These are phyloP conservation scores for Hemiprocne comata DNA, from an alignment of 2,113 vertebrate species.

Conservation along the genomic window DNA sequence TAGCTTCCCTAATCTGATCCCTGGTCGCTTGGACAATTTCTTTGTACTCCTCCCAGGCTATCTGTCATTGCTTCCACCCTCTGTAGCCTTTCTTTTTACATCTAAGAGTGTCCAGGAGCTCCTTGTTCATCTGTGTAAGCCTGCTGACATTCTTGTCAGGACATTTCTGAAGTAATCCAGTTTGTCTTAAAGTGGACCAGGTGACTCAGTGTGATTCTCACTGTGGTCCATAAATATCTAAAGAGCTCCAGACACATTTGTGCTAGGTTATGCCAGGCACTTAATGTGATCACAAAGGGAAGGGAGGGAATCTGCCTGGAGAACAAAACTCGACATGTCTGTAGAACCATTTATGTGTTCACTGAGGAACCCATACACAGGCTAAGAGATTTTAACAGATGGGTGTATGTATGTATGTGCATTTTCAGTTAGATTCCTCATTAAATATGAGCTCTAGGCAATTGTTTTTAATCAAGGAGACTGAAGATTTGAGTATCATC, in stretches of 20 bases:
- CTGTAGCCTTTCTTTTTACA: too few relatives aligned
- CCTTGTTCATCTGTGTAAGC: too few relatives aligned
- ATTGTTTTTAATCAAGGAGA: background rate
- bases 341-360: background rate
- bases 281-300: background rate
- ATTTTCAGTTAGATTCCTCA: background rate
- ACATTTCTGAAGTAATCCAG: background rate
- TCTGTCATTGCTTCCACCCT: too few relatives aligned
- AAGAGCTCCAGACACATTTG: background rate
- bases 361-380: background rate
- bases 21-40: too few relatives aligned
- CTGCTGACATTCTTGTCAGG: too few relatives aligned
- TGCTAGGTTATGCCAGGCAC: background rate
- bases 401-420: accelerated
- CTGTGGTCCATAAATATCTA: background rate
- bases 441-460: background rate
- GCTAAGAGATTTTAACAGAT: background rate
- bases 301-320: background rate
- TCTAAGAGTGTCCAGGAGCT: too few relatives aligned
- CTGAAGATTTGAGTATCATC: background rate
- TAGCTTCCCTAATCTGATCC: too few relatives aligned
- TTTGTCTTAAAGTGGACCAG: background rate
- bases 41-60: too few relatives aligned
- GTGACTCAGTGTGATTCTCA: background rate
- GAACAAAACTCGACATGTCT: background rate